Percentiles rank a stretch among this genome's conserved stretches.
phyloP scores from a whole-genome alignment of 2,888 invertebrate species.

The Crocallis elinguaria region DNA sequence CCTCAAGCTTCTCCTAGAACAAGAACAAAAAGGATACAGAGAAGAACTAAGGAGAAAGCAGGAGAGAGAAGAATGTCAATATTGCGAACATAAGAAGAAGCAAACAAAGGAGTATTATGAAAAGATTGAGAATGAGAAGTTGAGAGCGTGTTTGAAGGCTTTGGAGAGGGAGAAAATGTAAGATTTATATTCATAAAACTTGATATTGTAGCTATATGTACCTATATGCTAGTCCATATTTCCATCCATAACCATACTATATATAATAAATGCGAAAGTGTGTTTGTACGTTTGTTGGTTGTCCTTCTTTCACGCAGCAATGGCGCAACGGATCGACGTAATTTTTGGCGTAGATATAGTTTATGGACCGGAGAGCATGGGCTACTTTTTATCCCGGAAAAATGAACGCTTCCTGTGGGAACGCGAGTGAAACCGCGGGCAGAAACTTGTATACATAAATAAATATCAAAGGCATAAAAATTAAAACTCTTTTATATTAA shows the following conservation, averaged over 20 bases:
- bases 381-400: no score
- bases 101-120: slow-evolving; percentile 54
- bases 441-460: no score
- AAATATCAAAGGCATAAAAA: neutral
- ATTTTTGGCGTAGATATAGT: no score
- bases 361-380: no score
- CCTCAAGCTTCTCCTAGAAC: slow-evolving; percentile 56
- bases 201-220: neutral
- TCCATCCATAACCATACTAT: no score
- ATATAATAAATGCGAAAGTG: no score
- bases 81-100: slow-evolving; percentile 60
- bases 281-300: no score
- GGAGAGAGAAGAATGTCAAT: slow-evolving; percentile 58
- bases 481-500: neutral
- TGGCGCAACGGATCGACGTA: no score
- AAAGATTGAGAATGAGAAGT: slow-evolving; percentile 64
- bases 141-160: slow-evolving; percentile 68
- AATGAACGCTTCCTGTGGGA: no score
- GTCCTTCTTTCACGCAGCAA: no score
- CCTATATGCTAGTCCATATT: neutral
- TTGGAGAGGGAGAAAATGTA: slow-evolving; percentile 76
- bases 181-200: slow-evolving; percentile 36
- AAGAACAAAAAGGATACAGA: slow-evolving; percentile 58
- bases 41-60: slow-evolving; percentile 59
- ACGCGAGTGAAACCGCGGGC: no score